A percentile compares a stretch with the other conserved stretches of the same genome.
Conservation (phyloP, 2,888 invertebrate species). For the Torymus auratus region DNA sequence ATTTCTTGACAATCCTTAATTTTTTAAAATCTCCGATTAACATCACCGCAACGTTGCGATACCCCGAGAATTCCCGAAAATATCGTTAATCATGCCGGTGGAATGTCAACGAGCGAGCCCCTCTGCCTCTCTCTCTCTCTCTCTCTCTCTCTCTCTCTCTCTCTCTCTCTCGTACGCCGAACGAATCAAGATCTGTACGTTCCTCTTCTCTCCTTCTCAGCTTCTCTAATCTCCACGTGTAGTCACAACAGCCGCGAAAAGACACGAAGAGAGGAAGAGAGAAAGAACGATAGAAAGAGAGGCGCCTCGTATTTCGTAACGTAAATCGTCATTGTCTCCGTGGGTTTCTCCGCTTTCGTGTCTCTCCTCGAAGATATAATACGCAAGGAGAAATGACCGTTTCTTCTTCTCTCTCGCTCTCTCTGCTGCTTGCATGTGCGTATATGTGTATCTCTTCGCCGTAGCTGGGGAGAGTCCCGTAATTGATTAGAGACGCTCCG, state of each 20-base stretch:
- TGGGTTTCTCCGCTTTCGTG: constrained; percentile 30
- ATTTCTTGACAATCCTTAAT: constrained; percentile 19
- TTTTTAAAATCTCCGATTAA: constrained; percentile 35
- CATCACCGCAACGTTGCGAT: constrained; percentile 10
- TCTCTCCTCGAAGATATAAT: background rate
- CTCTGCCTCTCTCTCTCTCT: too few relatives aligned
- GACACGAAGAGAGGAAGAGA: constrained; percentile 29
- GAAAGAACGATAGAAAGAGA: constrained; percentile 45
- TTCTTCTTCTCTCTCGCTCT: background rate
- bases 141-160: too few relatives aligned
- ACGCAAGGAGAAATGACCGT: constrained; percentile 1
- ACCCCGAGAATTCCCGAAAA: constrained; percentile 38
- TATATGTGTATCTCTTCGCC: constrained; percentile 3
- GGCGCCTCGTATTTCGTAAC: constrained; percentile 58
- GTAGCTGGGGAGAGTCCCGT: constrained; percentile 42
- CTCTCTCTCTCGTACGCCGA: too few relatives aligned
- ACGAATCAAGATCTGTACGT: constrained; percentile 41
- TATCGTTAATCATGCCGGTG: constrained; percentile 46
- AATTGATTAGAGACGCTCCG: constrained; percentile 65
- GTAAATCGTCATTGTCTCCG: constrained; percentile 61
- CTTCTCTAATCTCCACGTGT: constrained; percentile 25
- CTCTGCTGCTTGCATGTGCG: background rate
- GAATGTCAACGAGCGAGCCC: constrained; percentile 34
- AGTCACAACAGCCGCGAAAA: background rate
- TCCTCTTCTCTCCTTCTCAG: constrained; percentile 1